Evolutionary conservation across 2,113 vertebrate species (phyloP).

Genomic region (Camarhynchus parvulus): DNA sequence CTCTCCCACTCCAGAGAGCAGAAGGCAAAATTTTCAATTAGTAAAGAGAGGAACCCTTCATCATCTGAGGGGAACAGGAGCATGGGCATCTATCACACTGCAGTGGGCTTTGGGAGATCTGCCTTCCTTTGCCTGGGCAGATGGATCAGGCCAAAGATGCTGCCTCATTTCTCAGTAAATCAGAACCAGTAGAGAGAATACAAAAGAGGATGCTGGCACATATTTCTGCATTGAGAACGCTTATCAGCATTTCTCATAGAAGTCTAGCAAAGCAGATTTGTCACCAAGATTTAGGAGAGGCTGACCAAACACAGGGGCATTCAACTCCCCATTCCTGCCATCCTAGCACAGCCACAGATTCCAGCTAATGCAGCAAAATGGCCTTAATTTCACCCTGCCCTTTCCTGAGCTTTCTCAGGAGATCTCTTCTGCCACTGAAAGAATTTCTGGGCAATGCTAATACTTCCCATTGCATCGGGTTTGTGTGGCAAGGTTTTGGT

Average conservation of each 20-base stretch:
- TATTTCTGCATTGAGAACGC: not conserved
- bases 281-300: not conserved
- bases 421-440: not conserved
- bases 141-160: not conserved
- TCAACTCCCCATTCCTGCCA: not conserved
- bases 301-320: not conserved
- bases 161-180: not conserved
- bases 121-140: not conserved
- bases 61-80: not conserved
- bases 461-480: not conserved
- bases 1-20: not conserved
- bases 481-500: not conserved
- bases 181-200: not conserved
- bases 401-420: not conserved
- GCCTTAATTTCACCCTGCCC: not conserved
- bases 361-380: not conserved
- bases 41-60: not conserved
- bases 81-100: fast-evolving
- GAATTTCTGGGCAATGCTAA: not conserved
- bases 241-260: not conserved
- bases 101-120: not conserved
- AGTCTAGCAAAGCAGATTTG: not conserved
- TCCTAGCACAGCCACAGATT: not conserved
- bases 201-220: not conserved
- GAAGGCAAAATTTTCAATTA: not conserved